A percentile compares a stretch with the other conserved stretches of the same genome.
Evolutionary conservation across 2,113 vertebrate species (phyloP).

Genomic region (Leuciscus idus): DNA sequence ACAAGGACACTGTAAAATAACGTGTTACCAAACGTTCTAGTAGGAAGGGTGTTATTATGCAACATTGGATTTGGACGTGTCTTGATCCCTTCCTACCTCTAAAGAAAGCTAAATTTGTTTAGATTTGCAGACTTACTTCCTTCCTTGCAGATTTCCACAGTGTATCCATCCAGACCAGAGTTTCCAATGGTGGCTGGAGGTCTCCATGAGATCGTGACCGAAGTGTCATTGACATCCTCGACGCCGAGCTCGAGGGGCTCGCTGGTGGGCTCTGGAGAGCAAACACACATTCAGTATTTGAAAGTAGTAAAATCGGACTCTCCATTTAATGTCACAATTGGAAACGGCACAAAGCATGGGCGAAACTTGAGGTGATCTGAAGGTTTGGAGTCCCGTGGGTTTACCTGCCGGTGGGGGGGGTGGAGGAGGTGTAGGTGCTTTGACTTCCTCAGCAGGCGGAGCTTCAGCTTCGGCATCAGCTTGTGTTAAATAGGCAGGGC

Average conservation of each 20-base stretch:
- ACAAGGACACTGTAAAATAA: too few relatives aligned
- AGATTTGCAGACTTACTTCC: constrained; percentile 82
- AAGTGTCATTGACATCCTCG: constrained; percentile 86
- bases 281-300: not conserved
- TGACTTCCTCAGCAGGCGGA: constrained; percentile 71
- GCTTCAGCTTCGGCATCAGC: constrained; percentile 72
- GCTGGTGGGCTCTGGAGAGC: constrained; percentile 82
- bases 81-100: not conserved
- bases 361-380: not conserved
- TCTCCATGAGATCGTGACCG: constrained; percentile 88
- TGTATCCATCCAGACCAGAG: constrained; percentile 84
- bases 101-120: not conserved
- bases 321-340: not conserved
- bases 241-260: constrained; percentile 80
- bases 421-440: constrained; percentile 72
- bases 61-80: not conserved
- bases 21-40: too few relatives aligned
- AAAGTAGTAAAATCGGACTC: not conserved
- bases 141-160: constrained; percentile 85
- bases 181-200: constrained; percentile 80
- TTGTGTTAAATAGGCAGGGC: constrained; percentile 66
- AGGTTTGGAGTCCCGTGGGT: not conserved
- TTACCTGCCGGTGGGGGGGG: constrained; percentile 77
- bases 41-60: not conserved
- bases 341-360: not conserved